Conservation (phyloP, 2,888 invertebrate genomes). For the Andrena marginata region DNA sequence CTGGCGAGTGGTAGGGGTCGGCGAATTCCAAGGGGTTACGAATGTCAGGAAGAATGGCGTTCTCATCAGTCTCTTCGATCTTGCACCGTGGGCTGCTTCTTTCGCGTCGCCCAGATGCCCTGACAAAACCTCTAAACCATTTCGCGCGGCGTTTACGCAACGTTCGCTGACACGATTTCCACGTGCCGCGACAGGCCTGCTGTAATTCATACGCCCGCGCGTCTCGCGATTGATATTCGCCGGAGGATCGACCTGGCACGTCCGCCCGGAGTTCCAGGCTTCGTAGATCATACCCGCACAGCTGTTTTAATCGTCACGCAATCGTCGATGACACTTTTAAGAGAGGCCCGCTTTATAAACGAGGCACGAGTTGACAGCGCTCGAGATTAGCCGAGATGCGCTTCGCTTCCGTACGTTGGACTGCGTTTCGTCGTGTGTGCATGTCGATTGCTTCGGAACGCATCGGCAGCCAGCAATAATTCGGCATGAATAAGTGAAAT, state of each 20-base stretch:
- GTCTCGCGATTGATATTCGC: conserved; percentile 34
- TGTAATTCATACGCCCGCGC: conserved; percentile 35
- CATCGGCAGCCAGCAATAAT: background rate
- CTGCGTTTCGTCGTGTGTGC: background rate
- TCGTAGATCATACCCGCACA: conserved; percentile 1
- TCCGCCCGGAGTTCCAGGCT: conserved; percentile 11
- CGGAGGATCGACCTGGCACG: conserved; percentile 32
- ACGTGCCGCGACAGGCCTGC: conserved; percentile 10
- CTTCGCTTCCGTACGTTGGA: background rate
- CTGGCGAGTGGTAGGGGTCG: background rate
- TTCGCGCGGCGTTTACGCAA: conserved; percentile 42
- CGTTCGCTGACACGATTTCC: conserved; percentile 39
- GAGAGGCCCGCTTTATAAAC: conserved; percentile 8
- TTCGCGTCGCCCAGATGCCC: conserved; percentile 10
- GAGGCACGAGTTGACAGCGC: conserved; percentile 15
- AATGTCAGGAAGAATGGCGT: conserved; percentile 34
- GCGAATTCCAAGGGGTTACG: conserved; percentile 5
- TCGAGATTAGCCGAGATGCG: conserved; percentile 19
- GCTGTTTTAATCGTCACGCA: conserved; percentile 37
- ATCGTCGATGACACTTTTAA: conserved; percentile 39
- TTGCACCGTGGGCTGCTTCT: background rate
- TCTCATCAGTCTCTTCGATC: conserved; percentile 27
- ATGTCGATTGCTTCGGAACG: background rate
- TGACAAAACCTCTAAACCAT: conserved; percentile 40
- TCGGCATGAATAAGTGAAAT: background rate